A percentile compares a stretch with the other conserved stretches of the same genome.
Conservation (phyloP, 2,888 invertebrate species). For the Phytoseiulus persimilis region DNA sequence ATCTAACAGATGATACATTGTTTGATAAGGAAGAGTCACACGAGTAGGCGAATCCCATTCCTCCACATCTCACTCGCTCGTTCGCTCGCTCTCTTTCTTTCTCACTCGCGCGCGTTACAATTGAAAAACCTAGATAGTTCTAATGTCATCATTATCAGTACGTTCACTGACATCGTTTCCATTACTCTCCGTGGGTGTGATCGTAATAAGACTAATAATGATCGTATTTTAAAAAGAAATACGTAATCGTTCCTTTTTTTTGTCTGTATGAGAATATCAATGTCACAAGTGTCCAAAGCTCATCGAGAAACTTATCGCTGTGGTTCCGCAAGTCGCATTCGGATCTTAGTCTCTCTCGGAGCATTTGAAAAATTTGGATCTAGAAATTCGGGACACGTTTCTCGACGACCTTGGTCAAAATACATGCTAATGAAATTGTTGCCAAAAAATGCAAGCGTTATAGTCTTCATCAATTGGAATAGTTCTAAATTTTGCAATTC, state of each 20-base stretch:
- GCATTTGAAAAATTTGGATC: neutral
- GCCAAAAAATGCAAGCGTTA: neutral
- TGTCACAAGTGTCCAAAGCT: neutral
- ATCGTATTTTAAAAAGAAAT: conserved; percentile 13
- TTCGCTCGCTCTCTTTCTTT: neutral
- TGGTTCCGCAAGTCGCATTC: neutral
- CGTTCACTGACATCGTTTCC: neutral
- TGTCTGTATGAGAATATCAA: neutral
- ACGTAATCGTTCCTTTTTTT: conserved; percentile 11
- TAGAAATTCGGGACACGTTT: neutral
- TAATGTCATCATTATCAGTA: neutral
- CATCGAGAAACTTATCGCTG: neutral
- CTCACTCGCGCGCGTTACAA: neutral
- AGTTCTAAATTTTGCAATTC: neutral
- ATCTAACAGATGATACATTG: neutral
- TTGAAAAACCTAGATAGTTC: neutral
- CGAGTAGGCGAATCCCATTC: neutral
- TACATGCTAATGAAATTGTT: neutral
- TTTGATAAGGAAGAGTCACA: neutral
- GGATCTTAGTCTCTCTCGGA: neutral
- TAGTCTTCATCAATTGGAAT: neutral
- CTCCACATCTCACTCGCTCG: neutral
- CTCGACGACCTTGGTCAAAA: neutral
- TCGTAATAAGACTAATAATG: neutral
- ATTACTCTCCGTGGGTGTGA: neutral